phyloP scores from a whole-genome alignment of 2,888 invertebrate genomes.

The Chrysodeixis includens region DNA sequence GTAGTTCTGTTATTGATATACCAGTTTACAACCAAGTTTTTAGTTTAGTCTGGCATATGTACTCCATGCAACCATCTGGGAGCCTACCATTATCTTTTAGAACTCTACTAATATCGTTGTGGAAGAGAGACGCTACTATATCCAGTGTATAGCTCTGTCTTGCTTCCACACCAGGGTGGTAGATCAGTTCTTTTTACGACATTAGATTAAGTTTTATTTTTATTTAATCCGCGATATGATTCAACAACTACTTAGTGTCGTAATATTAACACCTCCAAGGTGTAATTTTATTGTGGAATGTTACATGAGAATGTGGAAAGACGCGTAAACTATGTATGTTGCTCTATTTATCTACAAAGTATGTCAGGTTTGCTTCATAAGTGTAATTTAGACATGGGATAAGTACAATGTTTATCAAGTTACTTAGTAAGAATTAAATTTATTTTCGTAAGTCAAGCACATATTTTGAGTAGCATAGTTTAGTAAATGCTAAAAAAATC shows the following conservation, averaged over 20 bases:
- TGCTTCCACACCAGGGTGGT: background rate
- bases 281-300: slow-evolving; percentile 1
- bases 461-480: too few relatives aligned
- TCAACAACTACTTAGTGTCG: background rate
- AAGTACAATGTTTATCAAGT: too few relatives aligned
- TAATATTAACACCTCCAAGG: background rate
- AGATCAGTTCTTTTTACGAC: background rate
- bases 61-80: background rate
- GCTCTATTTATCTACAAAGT: background rate
- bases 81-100: too few relatives aligned
- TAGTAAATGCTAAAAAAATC: too few relatives aligned
- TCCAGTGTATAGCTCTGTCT: background rate
- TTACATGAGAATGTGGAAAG: background rate
- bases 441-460: too few relatives aligned
- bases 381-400: too few relatives aligned
- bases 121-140: too few relatives aligned
- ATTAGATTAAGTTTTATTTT: background rate
- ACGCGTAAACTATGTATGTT: background rate
- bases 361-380: background rate
- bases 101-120: too few relatives aligned
- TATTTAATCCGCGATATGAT: background rate
- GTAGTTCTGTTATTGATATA: background rate
- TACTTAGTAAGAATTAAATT: too few relatives aligned
- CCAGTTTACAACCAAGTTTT: background rate
- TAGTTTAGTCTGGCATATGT: background rate